Percentiles rank a stretch among this genome's conserved stretches.
These are phyloP conservation scores for Meiosimyza platycephala DNA, from an alignment of 2,888 invertebrate genomes.

Conservation along the genomic window DNA sequence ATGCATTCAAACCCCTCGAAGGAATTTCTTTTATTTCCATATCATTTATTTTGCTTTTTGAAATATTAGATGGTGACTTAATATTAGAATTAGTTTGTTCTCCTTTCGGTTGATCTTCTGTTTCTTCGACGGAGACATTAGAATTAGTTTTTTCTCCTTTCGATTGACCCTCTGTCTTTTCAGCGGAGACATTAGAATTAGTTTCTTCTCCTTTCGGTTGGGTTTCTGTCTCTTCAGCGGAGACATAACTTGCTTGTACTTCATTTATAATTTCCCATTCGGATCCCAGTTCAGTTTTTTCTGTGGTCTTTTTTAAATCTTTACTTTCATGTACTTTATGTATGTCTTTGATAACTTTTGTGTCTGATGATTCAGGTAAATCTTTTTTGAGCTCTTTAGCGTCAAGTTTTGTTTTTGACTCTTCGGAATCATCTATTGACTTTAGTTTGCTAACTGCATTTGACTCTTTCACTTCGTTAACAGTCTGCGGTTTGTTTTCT, in stretches of 20 bases:
- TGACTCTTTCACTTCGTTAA: not conserved
- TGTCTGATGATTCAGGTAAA: not conserved
- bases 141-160: not conserved
- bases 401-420: not conserved
- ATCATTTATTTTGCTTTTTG: not conserved
- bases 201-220: not conserved
- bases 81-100: not conserved
- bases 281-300: not conserved
- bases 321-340: not conserved
- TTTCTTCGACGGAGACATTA: not conserved
- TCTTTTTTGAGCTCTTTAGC: not conserved
- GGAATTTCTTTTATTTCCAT: no score
- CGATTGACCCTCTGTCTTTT: no score
- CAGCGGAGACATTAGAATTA: not conserved
- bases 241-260: no score
- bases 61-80: not conserved
- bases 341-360: not conserved
- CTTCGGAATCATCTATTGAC: not conserved
- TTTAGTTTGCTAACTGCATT: not conserved
- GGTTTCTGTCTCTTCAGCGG: not conserved
- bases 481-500: not conserved
- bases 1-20: no score
- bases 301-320: no score
- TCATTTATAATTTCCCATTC: not conserved
- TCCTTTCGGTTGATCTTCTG: not conserved